These are phyloP conservation scores for Eretmochelys imbricata DNA, from an alignment of 2,113 vertebrate species.

Conservation along the genomic window DNA sequence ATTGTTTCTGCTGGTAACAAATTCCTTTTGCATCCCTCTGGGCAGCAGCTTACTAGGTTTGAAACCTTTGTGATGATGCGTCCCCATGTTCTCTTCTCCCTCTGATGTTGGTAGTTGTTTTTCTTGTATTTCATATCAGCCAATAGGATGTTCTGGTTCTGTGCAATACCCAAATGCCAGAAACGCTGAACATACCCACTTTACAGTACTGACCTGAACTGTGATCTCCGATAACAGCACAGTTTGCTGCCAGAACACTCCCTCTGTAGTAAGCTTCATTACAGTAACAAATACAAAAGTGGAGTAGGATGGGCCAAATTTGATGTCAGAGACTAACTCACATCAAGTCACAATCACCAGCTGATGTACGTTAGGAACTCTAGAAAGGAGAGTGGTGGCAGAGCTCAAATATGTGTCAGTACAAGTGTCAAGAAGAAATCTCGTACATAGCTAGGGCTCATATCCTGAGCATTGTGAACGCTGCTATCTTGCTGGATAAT, in stretches of 20 bases:
- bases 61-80: not conserved
- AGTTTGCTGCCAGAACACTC: not conserved
- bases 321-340: not conserved
- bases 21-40: constrained; percentile 50
- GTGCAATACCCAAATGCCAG: not conserved
- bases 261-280: constrained; percentile 31
- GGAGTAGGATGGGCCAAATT: not conserved
- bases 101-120: not conserved
- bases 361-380: not conserved
- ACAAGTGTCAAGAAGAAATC: not conserved
- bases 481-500: not conserved
- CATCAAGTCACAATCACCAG: not conserved
- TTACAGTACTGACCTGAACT: not conserved
- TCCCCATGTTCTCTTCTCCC: constrained; percentile 9
- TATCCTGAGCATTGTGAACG: not conserved
- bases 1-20: constrained; percentile 50
- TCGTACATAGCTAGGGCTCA: not conserved
- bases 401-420: not conserved
- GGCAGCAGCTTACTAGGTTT: not conserved
- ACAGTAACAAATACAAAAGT: not conserved
- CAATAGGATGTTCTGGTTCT: constrained; percentile 41
- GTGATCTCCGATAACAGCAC: not conserved
- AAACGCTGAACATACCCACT: constrained; percentile 10
- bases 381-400: not conserved
- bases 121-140: constrained; percentile 13